Conservation (phyloP, 2,888 invertebrate genomes). For the Strigamia maritima region DNA sequence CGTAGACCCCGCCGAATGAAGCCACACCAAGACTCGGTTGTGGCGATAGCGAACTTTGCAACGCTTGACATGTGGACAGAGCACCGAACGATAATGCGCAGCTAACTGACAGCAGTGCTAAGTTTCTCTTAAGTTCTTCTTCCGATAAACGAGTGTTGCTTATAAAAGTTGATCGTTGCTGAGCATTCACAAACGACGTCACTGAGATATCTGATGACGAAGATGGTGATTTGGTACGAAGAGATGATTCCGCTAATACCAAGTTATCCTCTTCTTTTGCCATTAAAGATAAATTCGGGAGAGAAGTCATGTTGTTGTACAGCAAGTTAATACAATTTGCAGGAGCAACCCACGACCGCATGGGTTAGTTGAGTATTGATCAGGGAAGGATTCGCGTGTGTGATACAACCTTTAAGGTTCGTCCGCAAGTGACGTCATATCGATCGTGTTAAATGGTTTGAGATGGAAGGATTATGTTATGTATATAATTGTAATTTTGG, state of each 20-base stretch:
- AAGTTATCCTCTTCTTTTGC: neutral
- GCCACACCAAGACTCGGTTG: neutral
- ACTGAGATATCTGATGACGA: neutral
- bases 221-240: neutral
- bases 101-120: neutral
- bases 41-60: neutral
- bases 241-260: neutral
- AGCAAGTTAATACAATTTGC: neutral
- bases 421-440: neutral
- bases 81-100: neutral
- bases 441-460: neutral
- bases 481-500: too few relatives aligned
- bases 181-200: neutral
- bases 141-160: neutral
- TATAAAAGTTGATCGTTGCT: neutral
- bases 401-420: too few relatives aligned
- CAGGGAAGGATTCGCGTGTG: neutral
- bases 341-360: neutral
- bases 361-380: slow-evolving; percentile 19
- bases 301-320: neutral
- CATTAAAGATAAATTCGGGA: neutral
- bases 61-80: neutral
- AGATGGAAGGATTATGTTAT: neutral
- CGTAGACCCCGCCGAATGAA: neutral
- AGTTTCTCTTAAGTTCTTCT: neutral